Conservation (phyloP, 64 coral and sea anemone species). For the Actinia equina region DNA sequence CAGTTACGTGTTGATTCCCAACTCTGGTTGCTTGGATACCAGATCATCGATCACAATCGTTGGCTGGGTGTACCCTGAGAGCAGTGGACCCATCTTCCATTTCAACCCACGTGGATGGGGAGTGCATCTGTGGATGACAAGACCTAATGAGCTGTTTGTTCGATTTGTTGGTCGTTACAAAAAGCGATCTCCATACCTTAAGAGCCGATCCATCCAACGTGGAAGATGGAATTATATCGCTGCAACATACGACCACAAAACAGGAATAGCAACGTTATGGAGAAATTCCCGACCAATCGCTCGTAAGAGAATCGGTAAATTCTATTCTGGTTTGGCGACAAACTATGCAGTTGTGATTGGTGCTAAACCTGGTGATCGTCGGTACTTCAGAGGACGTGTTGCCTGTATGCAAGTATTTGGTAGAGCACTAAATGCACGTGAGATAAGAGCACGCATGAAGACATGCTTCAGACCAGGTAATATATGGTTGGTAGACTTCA, state of each 20-base stretch:
- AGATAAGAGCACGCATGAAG: slow-evolving; percentile 39
- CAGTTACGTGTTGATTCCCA: slow-evolving; percentile 58
- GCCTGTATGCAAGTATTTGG: slow-evolving; percentile 72
- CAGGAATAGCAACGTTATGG: slow-evolving; percentile 54
- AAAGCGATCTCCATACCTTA: slow-evolving; percentile 13
- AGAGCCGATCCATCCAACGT: slow-evolving; percentile 11
- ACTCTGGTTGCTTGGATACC: slow-evolving; percentile 54
- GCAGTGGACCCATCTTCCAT: too few relatives aligned
- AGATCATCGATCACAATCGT: slow-evolving; percentile 47
- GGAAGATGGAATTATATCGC: slow-evolving; percentile 64
- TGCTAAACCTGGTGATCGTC: slow-evolving; percentile 34
- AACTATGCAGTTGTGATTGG: slow-evolving; percentile 31
- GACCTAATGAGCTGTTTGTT: slow-evolving; percentile 27
- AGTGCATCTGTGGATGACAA: slow-evolving; percentile 15
- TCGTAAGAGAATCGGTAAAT: slow-evolving; percentile 32
- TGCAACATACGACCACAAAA: slow-evolving; percentile 35
- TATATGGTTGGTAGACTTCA: too few relatives aligned
- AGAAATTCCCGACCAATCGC: slow-evolving; percentile 13
- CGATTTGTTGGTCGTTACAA: background rate
- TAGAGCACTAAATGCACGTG: background rate
- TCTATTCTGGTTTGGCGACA: slow-evolving; percentile 46
- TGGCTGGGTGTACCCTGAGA: too few relatives aligned
- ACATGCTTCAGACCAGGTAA: slow-evolving; percentile 26
- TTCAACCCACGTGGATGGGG: background rate
- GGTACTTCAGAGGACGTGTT: slow-evolving; percentile 51